Evolutionary conservation across 2,888 invertebrate genomes (phyloP), one percentile per base, ranked within the genome.

Genomic region (Endomychus coccineus): DNA sequence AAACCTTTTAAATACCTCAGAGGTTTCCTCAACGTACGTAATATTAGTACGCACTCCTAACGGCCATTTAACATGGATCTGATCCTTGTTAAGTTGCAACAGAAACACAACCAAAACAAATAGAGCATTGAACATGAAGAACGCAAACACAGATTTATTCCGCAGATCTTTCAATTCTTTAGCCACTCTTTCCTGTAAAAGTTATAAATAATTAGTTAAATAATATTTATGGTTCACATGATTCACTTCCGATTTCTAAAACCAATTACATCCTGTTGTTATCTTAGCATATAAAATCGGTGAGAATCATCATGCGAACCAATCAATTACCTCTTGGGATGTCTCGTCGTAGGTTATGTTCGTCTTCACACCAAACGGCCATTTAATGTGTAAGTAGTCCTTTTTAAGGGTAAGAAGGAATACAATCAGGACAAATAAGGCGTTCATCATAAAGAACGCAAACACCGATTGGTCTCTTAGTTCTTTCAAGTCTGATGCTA

Each of bases 71-170:
- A 95, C 83, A 75, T 95, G 91, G 68, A 96, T 81, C 73, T 89
- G 88, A 76, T 94, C 91, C 82, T 95, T 95, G 77, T 96, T 94
- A 71, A 96, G 80, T 82, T 97, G 96, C 68, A 98, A 85, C 71
- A 97, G 85, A 75, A 97, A 91, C 65, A 97, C 94, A 72, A 95
- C 89, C 74, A 97, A 83, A 68, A 96, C 91, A 82, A 96, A 97
- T 66, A 97, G 82, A 70, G 95, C 90, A 81, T 97, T 98, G 78
- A 96, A 86, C 95, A 97, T 96, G 75, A 96, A 87, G 82, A 96
- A 95, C 66, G 89, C 90, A 71, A 94, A 92, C 63, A 92, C 91
- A 61, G 90, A 89, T 71, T 94, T 92, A 80, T 96, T 96, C 64
- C 96, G 78, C 64, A 96, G 81, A 66, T 94, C 94, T 66, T 88